phyloP scores from a whole-genome alignment of 2,888 invertebrate species.

The Caenorhabditis angaria region DNA sequence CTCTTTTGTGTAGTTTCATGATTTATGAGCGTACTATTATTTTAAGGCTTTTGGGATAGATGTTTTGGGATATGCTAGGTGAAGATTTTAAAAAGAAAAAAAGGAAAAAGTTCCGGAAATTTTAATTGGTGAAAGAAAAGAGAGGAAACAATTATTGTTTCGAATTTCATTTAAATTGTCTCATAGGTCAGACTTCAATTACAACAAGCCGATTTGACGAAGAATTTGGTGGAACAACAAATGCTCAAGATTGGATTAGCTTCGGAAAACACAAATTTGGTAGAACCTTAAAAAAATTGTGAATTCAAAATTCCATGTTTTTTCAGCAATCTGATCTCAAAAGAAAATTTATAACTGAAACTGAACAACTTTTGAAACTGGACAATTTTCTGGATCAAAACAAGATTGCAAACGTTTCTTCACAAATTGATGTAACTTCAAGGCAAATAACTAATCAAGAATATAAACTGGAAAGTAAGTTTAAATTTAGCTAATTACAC shows the following conservation, averaged over 20 bases:
- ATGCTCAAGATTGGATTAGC: conserved; percentile 34
- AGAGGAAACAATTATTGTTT: conserved; percentile 14
- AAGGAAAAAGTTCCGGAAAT: background rate
- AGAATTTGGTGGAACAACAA: conserved; percentile 36
- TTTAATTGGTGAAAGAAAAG: background rate
- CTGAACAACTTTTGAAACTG: conserved; percentile 36
- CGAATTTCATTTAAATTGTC: background rate
- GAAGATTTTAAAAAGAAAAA: background rate
- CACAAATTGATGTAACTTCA: conserved; percentile 42
- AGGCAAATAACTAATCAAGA: conserved; percentile 29
- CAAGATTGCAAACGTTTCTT: background rate
- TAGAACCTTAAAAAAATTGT: background rate
- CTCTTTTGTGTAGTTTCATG: background rate
- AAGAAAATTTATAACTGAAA: conserved; percentile 33
- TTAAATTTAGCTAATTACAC: conserved; percentile 10
- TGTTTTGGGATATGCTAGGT: no score
- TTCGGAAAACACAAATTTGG: conserved; percentile 22
- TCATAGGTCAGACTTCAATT: conserved; percentile 26
- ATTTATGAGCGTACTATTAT: conserved; percentile 1
- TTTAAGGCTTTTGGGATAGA: background rate
- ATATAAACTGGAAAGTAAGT: conserved; percentile 33
- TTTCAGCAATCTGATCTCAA: conserved; percentile 32
- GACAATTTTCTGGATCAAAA: conserved; percentile 21
- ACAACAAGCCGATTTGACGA: conserved; percentile 17
- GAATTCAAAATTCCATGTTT: background rate